phyloP scores from a whole-genome alignment of 1,140 invertebrate genomes.

The Bicyclus anynana region DNA sequence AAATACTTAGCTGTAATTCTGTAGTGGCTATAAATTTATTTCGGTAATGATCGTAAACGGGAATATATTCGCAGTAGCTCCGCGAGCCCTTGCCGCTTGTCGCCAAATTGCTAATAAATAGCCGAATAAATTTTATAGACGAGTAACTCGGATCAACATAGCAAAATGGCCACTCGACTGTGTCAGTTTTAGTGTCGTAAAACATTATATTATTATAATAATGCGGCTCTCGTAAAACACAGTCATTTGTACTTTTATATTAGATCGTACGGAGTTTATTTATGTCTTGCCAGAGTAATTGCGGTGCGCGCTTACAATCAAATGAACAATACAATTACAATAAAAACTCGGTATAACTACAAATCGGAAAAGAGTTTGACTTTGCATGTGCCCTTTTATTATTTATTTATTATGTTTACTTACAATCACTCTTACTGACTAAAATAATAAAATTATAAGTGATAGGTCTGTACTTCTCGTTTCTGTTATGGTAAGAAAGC shows the following conservation, averaged over 20 bases:
- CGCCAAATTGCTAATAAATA: background rate
- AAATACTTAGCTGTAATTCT: background rate
- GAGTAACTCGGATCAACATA: background rate
- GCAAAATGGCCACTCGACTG: background rate
- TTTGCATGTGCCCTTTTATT: too few relatives aligned
- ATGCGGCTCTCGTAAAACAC: background rate
- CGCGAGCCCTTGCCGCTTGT: background rate
- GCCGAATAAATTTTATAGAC: background rate
- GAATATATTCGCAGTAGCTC: background rate
- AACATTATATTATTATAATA: background rate
- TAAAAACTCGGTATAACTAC: too few relatives aligned
- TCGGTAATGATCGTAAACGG: slow-evolving; percentile 8
- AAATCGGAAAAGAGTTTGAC: too few relatives aligned
- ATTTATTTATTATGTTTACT: too few relatives aligned
- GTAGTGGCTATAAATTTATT: slow-evolving; percentile 12
- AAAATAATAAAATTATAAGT: too few relatives aligned
- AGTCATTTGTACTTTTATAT: background rate
- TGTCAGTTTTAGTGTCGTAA: background rate
- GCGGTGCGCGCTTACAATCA: background rate
- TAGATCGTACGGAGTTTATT: too few relatives aligned
- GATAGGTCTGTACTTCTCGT: too few relatives aligned
- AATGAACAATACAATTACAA: too few relatives aligned
- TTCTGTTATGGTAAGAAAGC: too few relatives aligned
- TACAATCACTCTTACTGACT: too few relatives aligned
- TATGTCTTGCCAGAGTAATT: too few relatives aligned